A percentile compares a stretch with the other conserved stretches of the same genome.
Evolutionary conservation across 2,113 vertebrate genomes (phyloP).

Genomic region (Rattus rattus): DNA sequence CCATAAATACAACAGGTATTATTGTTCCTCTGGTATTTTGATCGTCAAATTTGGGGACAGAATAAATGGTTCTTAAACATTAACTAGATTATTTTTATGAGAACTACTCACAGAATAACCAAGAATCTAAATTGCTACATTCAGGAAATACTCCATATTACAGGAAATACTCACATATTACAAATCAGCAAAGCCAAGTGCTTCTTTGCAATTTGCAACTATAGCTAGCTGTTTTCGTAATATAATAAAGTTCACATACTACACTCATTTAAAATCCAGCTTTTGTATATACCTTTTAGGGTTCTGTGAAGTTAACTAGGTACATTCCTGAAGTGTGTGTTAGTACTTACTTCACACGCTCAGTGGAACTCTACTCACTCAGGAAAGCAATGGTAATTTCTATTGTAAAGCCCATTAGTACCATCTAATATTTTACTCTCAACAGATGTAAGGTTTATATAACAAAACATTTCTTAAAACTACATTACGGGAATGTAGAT

Average conservation of each 20-base stretch:
- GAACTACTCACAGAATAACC: constrained; percentile 33
- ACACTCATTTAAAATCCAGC: constrained; percentile 31
- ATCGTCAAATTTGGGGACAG: constrained; percentile 8
- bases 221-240: background rate
- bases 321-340: background rate
- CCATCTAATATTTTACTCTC: constrained; percentile 5
- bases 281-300: background rate
- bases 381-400: background rate
- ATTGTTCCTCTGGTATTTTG: no score
- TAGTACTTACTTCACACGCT: background rate
- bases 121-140: background rate
- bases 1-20: background rate
- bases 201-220: constrained; percentile 10
- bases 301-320: background rate
- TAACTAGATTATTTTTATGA: constrained; percentile 15
- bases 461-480: constrained; percentile 32
- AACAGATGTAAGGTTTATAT: background rate
- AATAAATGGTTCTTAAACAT: constrained; percentile 32
- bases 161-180: background rate
- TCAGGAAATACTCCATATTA: background rate
- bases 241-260: background rate
- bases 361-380: background rate
- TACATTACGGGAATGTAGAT: background rate
- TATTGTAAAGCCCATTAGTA: constrained; percentile 20
- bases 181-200: constrained; percentile 8